Evolutionary conservation across 1,140 invertebrate genomes (phyloP), one percentile per base, ranked within the genome.

Genomic region (Mycetomoellerius zeteki): DNA sequence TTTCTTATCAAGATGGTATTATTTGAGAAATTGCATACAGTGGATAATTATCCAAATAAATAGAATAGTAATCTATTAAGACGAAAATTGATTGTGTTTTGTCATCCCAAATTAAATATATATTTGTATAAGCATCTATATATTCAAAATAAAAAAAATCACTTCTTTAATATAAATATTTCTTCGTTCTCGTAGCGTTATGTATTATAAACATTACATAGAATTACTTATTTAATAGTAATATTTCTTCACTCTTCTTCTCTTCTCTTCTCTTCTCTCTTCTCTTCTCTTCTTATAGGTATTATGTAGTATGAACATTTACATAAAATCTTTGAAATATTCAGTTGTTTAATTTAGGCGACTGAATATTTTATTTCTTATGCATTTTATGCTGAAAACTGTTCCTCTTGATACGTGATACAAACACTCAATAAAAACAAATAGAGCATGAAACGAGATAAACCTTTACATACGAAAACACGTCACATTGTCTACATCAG

Each of bases 301-400:
- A 16, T 1, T 3, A 37, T 58, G 5, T 24, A n/a, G 30, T 73
- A 54, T 30, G 1, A 54, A 30, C 24, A 52, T 71, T 33, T 50
- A 71, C 37, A 14, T 12, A 50, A n/a, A 71, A 50, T 71, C n/a
- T 71, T 19, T 30, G 19, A 73, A 73, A 54, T 75, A 24, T 58
- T 75, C 54, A 43, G 4, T 65, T 16, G 62, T n/a, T 65, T 65
- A 65, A 64, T 30, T 33, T 10, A 5, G 2, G 8, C 33, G 8
- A 78, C 6, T 21, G 24, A 78, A 80, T 56, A 81, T 81, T 69
- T 69, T 12, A 24, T 80, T 62, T 3, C 5, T 67, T 33, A 67
- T 52, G 10, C 43, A 27, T 77, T 4, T 5, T 43, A 5, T 14
- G 8, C 54, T 69, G 8, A 69, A 69, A 81, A 67, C 21, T 2